These are phyloP conservation scores for Macrotus californicus DNA, from an alignment of 2,113 vertebrate species.

Conservation along the genomic window DNA sequence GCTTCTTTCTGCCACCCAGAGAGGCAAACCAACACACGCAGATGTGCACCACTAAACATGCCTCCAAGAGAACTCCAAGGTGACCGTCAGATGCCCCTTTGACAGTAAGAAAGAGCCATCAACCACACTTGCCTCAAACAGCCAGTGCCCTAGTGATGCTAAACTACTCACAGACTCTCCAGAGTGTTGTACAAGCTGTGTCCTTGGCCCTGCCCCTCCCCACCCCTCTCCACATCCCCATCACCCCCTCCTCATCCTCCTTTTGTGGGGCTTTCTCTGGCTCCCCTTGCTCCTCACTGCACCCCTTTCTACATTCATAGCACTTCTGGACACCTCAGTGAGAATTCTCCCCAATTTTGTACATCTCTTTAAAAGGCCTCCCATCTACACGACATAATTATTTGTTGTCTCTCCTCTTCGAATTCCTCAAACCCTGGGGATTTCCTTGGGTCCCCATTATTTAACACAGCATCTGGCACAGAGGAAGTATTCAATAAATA, in stretches of 20 bases:
- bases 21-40: neutral
- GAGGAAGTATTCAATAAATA: neutral
- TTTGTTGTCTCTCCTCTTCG: neutral
- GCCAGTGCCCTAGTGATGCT: neutral
- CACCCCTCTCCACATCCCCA: neutral
- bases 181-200: neutral
- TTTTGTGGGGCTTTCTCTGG: neutral
- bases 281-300: neutral
- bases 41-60: neutral
- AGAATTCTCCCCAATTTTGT: neutral
- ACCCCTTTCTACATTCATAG: neutral
- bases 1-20: neutral
- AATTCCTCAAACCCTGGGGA: neutral
- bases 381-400: neutral
- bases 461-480: neutral
- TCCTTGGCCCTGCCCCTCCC: too few species aligned
- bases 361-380: neutral
- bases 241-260: neutral
- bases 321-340: neutral
- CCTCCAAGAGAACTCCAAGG: neutral
- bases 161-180: neutral
- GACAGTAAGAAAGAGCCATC: neutral
- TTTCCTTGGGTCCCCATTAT: neutral
- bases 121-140: neutral
- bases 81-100: neutral